A percentile compares a stretch with the other conserved stretches of the same genome.
Conservation (phyloP, 1,140 invertebrate species). For the Archegozetes longisetosus region DNA sequence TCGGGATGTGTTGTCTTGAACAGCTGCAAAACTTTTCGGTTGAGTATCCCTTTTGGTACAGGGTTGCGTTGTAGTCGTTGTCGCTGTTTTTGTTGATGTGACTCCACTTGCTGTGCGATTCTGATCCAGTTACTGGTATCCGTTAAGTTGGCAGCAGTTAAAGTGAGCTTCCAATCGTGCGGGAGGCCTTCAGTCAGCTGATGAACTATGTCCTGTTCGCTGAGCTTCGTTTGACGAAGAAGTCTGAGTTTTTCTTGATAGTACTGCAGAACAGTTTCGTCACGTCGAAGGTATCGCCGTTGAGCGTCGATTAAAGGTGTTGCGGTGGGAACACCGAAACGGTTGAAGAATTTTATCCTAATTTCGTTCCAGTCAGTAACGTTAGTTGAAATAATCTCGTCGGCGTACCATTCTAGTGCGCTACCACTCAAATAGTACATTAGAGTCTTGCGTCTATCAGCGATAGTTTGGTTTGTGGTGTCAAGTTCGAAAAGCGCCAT, state of each 20-base stretch:
- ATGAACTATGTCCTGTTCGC: not conserved
- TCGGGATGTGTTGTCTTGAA: no score
- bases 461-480: not conserved
- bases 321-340: not conserved
- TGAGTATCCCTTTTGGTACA: not conserved
- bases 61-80: not conserved
- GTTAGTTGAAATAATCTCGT: not conserved
- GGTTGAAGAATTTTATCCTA: not conserved
- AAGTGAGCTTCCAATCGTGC: not conserved
- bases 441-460: not conserved
- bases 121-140: not conserved
- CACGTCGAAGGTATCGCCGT: not conserved
- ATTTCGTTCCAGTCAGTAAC: not conserved
- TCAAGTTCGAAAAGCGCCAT: not conserved
- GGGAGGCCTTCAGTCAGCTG: constrained; percentile 1
- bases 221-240: not conserved
- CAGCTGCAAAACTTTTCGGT: no score
- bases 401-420: not conserved
- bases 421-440: not conserved
- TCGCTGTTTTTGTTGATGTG: not conserved
- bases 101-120: not conserved
- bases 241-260: not conserved
- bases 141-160: not conserved
- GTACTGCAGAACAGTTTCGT: not conserved
- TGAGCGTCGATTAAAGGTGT: not conserved